A percentile compares a stretch with the other conserved stretches of the same genome.
phyloP scores from a whole-genome alignment of 2,113 vertebrate species.

The Myocastor coypus region DNA sequence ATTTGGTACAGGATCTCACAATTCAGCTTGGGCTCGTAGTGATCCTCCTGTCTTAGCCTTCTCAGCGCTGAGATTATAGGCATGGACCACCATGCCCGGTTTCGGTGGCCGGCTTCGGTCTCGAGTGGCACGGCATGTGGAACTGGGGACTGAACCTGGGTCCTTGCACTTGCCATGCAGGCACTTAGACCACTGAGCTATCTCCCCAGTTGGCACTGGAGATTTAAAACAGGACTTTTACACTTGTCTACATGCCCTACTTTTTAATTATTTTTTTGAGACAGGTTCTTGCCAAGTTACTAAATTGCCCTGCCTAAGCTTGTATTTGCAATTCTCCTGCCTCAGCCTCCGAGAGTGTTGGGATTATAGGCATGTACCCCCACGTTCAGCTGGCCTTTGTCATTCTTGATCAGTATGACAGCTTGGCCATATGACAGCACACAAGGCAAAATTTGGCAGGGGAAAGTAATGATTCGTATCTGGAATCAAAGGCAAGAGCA shows the following conservation, averaged over 20 bases:
- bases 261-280: neutral
- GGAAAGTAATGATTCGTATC: slow-evolving; percentile 28
- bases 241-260: neutral
- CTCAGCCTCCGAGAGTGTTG: neutral
- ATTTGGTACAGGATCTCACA: too few relatives aligned
- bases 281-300: neutral
- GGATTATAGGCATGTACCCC: too few relatives aligned
- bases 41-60: too few relatives aligned
- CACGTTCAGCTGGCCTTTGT: neutral
- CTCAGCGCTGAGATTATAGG: too few relatives aligned
- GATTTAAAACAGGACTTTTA: neutral
- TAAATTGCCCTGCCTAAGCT: neutral
- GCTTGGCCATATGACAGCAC: neutral
- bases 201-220: neutral
- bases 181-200: too few relatives aligned
- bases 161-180: too few relatives aligned
- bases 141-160: too few relatives aligned
- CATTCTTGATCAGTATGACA: neutral
- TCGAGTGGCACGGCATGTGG: too few relatives aligned
- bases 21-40: too few relatives aligned
- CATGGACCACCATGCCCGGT: too few relatives aligned
- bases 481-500: slow-evolving; percentile 23
- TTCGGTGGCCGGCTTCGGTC: too few relatives aligned
- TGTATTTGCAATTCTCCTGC: neutral
- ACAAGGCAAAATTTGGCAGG: neutral